Evolutionary conservation across 2,797 vertebrate species (phyloP).

Genomic region (Tangara arthus): DNA sequence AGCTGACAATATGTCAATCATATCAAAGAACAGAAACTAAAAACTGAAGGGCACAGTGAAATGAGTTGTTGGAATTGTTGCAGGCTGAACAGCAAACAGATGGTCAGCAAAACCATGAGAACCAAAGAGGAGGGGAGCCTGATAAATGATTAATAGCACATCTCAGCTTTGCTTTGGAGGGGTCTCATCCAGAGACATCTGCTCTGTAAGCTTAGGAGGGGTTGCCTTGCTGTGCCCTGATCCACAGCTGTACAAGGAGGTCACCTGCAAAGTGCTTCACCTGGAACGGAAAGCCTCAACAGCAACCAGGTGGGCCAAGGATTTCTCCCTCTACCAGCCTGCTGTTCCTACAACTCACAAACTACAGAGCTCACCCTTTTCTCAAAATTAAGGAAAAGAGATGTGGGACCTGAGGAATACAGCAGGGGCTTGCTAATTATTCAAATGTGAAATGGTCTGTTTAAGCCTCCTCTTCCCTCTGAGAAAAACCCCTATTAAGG

Average conservation of each 20-base stretch:
- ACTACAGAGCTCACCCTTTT: not conserved
- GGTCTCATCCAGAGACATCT: not conserved
- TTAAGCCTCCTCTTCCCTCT: not conserved
- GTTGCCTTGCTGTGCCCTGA: not conserved
- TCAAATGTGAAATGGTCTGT: not conserved
- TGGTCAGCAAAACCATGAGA: not conserved
- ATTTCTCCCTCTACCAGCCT: not conserved
- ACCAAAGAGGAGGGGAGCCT: not conserved
- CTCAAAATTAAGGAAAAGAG: not conserved
- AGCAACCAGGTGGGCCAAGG: not conserved
- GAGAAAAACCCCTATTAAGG: not conserved
- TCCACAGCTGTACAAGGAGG: not conserved
- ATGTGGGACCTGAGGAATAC: not conserved
- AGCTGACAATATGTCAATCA: not conserved
- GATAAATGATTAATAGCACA: not conserved
- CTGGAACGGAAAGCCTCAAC: not conserved
- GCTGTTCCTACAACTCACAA: not conserved
- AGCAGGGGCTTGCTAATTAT: not conserved
- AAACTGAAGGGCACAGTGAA: conserved; percentile 3
- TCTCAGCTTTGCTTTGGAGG: not conserved
- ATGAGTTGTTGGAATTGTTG: not conserved
- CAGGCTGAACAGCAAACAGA: conserved; percentile 21
- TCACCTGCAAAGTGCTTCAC: not conserved
- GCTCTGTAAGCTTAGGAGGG: not conserved
- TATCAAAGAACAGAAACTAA: not conserved